A percentile compares a stretch with the other conserved stretches of the same genome.
These are phyloP conservation scores for Neosalanx taihuensis DNA, from an alignment of 2,797 vertebrate genomes.

Conservation along the genomic window DNA sequence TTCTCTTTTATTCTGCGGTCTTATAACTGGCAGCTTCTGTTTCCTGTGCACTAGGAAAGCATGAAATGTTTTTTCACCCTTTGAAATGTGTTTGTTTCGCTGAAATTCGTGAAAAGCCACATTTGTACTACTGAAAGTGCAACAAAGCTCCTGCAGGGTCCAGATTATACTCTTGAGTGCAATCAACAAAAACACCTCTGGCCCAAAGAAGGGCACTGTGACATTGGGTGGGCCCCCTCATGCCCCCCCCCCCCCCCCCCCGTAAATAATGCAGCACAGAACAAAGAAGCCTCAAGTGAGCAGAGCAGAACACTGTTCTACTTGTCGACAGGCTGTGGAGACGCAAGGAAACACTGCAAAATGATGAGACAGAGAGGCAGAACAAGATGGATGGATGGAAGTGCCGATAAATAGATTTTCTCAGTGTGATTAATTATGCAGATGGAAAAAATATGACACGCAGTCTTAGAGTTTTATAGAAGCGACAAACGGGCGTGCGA, in stretches of 20 bases:
- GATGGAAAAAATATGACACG: slow-evolving; percentile 43
- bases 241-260: too few species aligned
- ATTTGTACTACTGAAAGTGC: neutral
- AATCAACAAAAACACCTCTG: too few species aligned
- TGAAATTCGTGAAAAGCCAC: too few species aligned
- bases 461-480: slow-evolving; percentile 50
- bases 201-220: too few species aligned
- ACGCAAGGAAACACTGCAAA: neutral
- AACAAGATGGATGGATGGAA: slow-evolving; percentile 23
- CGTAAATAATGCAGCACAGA: too few species aligned
- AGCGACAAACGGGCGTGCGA: slow-evolving; percentile 48
- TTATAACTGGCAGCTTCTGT: neutral
- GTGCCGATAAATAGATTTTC: slow-evolving; percentile 57
- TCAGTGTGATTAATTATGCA: slow-evolving; percentile 59
- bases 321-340: neutral
- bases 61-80: too few species aligned
- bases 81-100: too few species aligned
- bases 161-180: too few species aligned
- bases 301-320: neutral
- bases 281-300: neutral
- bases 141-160: neutral
- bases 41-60: neutral
- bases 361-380: neutral
- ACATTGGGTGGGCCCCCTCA: too few species aligned
- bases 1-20: slow-evolving; percentile 32